A percentile compares a stretch with the other conserved stretches of the same genome.
Conservation (phyloP, 2,113 vertebrate genomes). For the Macaca fascicularis region DNA sequence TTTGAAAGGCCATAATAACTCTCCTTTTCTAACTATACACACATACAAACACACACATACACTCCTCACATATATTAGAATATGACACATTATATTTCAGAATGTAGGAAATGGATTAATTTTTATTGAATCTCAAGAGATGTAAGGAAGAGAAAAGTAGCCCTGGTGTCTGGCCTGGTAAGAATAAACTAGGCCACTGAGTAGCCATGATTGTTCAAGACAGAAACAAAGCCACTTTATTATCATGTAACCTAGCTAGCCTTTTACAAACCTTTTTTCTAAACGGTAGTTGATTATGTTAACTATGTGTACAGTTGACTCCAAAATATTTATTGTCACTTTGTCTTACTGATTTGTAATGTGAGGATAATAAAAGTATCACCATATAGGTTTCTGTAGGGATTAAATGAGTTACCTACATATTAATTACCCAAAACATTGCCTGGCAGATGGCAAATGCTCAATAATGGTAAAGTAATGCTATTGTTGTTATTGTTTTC, state of each 20-base stretch:
- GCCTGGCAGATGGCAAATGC: background rate
- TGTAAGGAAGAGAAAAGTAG: background rate
- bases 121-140: background rate
- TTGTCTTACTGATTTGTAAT: background rate
- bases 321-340: background rate
- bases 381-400: background rate
- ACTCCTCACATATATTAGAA: background rate
- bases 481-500: background rate
- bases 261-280: background rate
- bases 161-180: background rate
- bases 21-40: background rate
- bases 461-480: background rate
- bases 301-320: background rate
- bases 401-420: background rate
- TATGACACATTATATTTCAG: background rate
- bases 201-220: background rate
- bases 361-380: background rate
- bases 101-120: background rate
- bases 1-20: background rate
- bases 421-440: background rate
- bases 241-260: background rate
- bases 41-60: background rate
- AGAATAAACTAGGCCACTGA: background rate
- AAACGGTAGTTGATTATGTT: background rate
- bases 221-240: background rate